These are phyloP conservation scores for Sebastolobus altivelis DNA, from an alignment of 2,797 vertebrate species.

Conservation along the genomic window DNA sequence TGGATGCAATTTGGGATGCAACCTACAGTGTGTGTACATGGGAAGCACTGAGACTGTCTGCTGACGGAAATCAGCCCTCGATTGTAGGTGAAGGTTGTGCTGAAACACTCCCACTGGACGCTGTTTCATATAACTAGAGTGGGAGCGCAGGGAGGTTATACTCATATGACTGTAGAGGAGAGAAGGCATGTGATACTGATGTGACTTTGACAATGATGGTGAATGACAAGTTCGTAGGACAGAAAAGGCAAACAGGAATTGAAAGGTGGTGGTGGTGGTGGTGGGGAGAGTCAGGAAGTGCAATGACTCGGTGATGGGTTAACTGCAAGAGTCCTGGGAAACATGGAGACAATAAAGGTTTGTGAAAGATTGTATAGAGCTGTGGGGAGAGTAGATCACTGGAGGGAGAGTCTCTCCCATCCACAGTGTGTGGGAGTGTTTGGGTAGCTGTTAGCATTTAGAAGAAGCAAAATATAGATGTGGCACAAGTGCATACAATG, in stretches of 20 bases:
- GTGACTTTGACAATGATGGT: constrained; percentile 43
- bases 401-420: neutral
- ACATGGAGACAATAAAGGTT: neutral
- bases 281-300: neutral
- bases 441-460: neutral
- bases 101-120: neutral
- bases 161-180: neutral
- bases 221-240: constrained; percentile 34
- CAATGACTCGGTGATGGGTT: neutral
- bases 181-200: constrained; percentile 15
- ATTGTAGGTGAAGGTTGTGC: constrained; percentile 8
- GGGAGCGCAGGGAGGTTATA: constrained; percentile 11
- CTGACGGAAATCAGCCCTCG: neutral
- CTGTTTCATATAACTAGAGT: constrained; percentile 6
- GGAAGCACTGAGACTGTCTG: neutral
- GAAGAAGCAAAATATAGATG: neutral
- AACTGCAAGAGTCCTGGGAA: neutral
- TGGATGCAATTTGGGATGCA: neutral
- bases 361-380: neutral
- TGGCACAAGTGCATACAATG: neutral
- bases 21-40: neutral
- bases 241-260: constrained; percentile 19
- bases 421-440: neutral
- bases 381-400: neutral
- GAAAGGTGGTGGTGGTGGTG: neutral